These are phyloP conservation scores for Drosophila obscura DNA, from an alignment of 1,140 invertebrate species.

Conservation along the genomic window DNA sequence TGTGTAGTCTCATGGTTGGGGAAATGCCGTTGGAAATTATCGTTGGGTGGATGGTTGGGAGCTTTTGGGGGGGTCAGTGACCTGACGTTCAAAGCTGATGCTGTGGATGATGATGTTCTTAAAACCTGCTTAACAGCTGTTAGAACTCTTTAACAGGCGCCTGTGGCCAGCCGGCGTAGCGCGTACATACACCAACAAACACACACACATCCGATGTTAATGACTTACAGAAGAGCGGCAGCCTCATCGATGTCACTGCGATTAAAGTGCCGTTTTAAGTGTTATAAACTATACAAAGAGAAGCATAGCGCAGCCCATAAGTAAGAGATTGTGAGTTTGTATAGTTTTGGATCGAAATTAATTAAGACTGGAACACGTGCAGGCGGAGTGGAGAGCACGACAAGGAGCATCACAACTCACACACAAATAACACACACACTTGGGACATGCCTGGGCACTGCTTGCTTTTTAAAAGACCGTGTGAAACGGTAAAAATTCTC, in stretches of 20 bases:
- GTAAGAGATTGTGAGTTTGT: conserved; percentile 13
- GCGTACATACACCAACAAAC: neutral
- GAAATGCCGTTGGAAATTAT: conserved; percentile 23
- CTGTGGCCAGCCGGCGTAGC: no score
- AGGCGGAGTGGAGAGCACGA: neutral
- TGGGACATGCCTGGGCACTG: neutral
- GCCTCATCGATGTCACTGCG: conserved; percentile 26
- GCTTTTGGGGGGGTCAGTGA: conserved; percentile 11
- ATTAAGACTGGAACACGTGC: conserved; percentile 42
- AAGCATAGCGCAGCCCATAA: conserved; percentile 19
- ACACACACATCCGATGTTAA: conserved; percentile 29
- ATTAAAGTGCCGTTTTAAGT: conserved; percentile 75
- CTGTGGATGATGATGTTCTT: no score
- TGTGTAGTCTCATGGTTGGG: neutral
- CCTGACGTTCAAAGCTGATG: neutral
- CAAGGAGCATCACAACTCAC: neutral
- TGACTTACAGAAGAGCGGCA: conserved; percentile 23
- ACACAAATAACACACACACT: no score
- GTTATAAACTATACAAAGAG: conserved; percentile 13
- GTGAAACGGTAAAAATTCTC: conserved; percentile 17
- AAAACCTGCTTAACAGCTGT: conserved; percentile 6
- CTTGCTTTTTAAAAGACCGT: conserved; percentile 7
- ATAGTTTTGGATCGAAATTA: conserved; percentile 30
- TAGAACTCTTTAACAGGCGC: conserved; percentile 10
- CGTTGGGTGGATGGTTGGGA: neutral